Base-by-base conservation (phyloP, 2,888 invertebrate genomes). In the Drepana falcataria region DNA sequence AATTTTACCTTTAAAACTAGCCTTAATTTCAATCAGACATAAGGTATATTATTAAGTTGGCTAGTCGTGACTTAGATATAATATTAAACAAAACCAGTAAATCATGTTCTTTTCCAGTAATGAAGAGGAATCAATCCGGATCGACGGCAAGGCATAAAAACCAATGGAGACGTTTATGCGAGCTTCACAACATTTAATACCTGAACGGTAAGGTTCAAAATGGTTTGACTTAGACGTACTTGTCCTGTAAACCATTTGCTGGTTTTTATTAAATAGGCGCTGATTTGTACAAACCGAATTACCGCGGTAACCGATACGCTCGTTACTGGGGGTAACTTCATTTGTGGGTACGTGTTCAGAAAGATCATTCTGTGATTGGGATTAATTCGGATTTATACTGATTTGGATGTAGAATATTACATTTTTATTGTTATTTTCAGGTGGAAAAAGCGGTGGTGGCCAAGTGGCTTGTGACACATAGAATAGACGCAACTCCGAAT, bases 281-380 rank as follows among this genome's bases (percentile, higher is more conserved):
- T 78, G 78, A 82, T 83, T 83, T 73, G 70, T 65, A 69, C 73
- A 76, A 80, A 81, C 69, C 59, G 70, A 75, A 81, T 84, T 75
- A 79, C 71, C 61, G 56, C 59, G 65, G 73, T 67, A 69, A 68
- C 74, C 61, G 75, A 75, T 77, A 72, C 71, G 65, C 69, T 80
- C 74, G 75, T 75, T 79, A 75, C 59, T 48, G 59, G 58, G 63
- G 59, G 48, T 64, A 66, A 59, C 55, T 63, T 57, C 60, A 66
- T 67, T 69, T 59, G 55, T 35, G 48, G 48, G 55, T 34, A 51
- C 51, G 51, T 51, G 51, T 51, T 34, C 51, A 51, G 51, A 51
- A 51, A 51, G 40, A 51, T 49, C 35, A 37, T 51, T 40, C 37
- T 33, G 33, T 51, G 4, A 41, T 51, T 51, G 40, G 41, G 41